Evolutionary conservation across 2,888 invertebrate genomes (phyloP).

Genomic region (Cheilosia grossa): DNA sequence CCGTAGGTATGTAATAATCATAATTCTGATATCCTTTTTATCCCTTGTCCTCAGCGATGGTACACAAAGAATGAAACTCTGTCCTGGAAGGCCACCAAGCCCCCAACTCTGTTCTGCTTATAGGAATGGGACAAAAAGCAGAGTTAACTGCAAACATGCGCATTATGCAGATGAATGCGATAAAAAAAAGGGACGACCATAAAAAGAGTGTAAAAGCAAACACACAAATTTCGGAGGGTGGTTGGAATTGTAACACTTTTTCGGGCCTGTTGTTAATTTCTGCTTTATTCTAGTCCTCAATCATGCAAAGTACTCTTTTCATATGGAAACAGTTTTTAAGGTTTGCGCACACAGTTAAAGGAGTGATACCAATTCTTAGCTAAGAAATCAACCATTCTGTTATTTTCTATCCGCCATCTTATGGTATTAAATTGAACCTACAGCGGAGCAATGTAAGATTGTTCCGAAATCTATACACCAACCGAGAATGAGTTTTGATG

Average conservation of each 20-base stretch:
- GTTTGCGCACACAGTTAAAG: neutral
- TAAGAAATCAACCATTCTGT: too few relatives aligned
- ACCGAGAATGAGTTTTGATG: too few relatives aligned
- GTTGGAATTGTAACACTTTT: conserved; percentile 2
- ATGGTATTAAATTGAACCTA: too few relatives aligned
- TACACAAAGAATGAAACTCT: conserved; percentile 5
- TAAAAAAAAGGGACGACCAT: conserved; percentile 11
- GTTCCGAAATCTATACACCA: too few relatives aligned
- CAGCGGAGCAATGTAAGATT: too few relatives aligned
- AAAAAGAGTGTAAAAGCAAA: conserved; percentile 12
- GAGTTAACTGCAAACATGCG: conserved; percentile 39
- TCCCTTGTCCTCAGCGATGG: conserved; percentile 14
- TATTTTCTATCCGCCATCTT: neutral
- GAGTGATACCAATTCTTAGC: neutral
- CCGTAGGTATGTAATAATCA: conserved; percentile 39
- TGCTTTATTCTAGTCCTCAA: too few relatives aligned
- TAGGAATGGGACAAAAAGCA: neutral
- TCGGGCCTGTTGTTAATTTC: too few relatives aligned
- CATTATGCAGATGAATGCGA: conserved; percentile 44
- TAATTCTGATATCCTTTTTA: conserved; percentile 42
- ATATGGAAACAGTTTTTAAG: neutral
- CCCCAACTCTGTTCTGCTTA: neutral
- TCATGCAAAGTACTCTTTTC: neutral
- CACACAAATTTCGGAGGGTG: conserved; percentile 5
- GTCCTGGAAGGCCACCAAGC: neutral